phyloP scores from a whole-genome alignment of 2,797 vertebrate genomes.

The Leuciscus waleckii region DNA sequence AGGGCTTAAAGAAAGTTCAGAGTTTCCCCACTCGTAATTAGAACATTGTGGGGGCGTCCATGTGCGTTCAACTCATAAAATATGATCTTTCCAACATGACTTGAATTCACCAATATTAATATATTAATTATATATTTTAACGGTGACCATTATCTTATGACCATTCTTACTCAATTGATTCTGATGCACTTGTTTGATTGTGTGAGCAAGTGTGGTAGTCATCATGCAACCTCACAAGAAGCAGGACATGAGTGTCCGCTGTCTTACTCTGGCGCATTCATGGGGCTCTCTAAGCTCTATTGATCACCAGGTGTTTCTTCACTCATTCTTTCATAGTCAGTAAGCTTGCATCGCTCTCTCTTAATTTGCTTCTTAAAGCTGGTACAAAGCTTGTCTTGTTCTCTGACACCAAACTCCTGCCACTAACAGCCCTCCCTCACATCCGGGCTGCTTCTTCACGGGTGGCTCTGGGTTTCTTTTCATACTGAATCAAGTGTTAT shows the following conservation, averaged over 20 bases:
- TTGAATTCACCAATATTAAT: not conserved
- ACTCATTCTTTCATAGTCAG: conserved; percentile 76
- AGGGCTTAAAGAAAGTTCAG: not conserved
- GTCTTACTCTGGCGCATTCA: conserved; percentile 69
- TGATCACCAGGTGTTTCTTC: conserved; percentile 78
- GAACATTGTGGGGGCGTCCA: not conserved
- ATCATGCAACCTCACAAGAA: conserved; percentile 3
- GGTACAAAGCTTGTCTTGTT: conserved; percentile 85
- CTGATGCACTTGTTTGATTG: conserved; percentile 47
- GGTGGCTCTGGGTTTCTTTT: conserved; percentile 83
- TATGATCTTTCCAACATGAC: not conserved
- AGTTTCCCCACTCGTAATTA: not conserved
- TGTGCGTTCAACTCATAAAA: not conserved
- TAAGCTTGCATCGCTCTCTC: conserved; percentile 83
- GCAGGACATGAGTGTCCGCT: conserved; percentile 13
- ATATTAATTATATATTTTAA: not conserved
- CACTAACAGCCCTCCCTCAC: conserved; percentile 76
- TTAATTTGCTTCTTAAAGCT: conserved; percentile 83
- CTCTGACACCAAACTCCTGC: conserved; percentile 76
- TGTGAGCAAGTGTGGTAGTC: conserved; percentile 7
- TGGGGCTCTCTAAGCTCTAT: conserved; percentile 79
- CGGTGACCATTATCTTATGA: not conserved
- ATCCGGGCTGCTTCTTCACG: conserved; percentile 80
- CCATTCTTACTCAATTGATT: not conserved
- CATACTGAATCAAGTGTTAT: conserved; percentile 85